phyloP scores from a whole-genome alignment of 2,888 invertebrate genomes.

The Danaus chrysippus region DNA sequence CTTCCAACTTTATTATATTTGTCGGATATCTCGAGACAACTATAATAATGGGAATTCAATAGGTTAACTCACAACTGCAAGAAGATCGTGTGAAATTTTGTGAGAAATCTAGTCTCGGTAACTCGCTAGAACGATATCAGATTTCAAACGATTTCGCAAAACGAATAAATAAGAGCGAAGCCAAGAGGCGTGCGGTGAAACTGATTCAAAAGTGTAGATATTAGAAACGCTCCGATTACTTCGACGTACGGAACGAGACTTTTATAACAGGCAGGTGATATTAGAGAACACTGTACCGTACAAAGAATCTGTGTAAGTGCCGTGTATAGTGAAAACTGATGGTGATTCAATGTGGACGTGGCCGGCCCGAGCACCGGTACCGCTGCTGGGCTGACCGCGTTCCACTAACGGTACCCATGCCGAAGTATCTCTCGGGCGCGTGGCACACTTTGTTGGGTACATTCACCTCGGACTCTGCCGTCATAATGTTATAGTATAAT shows the following conservation, averaged over 20 bases:
- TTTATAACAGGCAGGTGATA: constrained; percentile 30
- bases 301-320: background rate
- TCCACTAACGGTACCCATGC: constrained; percentile 76
- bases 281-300: constrained; percentile 15
- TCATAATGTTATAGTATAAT: constrained; percentile 38
- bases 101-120: constrained; percentile 61
- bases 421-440: constrained; percentile 74
- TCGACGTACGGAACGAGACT: constrained; percentile 44
- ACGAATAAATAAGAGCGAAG: constrained; percentile 75
- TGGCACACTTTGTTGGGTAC: constrained; percentile 76
- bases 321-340: constrained; percentile 14
- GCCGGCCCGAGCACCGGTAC: constrained; percentile 55
- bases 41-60: constrained; percentile 65
- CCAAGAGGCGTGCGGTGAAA: constrained; percentile 78
- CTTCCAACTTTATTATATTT: constrained; percentile 44
- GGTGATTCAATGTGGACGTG: constrained; percentile 38
- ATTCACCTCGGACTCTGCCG: constrained; percentile 66
- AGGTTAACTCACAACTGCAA: constrained; percentile 57
- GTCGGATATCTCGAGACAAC: constrained; percentile 40
- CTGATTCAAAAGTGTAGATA: constrained; percentile 75
- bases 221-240: constrained; percentile 79
- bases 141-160: constrained; percentile 79
- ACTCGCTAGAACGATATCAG: constrained; percentile 72
- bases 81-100: constrained; percentile 71
- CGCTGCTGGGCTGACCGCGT: constrained; percentile 74